phyloP scores from a whole-genome alignment of 92 coral and sea anemone species.

The Montipora capitata region DNA sequence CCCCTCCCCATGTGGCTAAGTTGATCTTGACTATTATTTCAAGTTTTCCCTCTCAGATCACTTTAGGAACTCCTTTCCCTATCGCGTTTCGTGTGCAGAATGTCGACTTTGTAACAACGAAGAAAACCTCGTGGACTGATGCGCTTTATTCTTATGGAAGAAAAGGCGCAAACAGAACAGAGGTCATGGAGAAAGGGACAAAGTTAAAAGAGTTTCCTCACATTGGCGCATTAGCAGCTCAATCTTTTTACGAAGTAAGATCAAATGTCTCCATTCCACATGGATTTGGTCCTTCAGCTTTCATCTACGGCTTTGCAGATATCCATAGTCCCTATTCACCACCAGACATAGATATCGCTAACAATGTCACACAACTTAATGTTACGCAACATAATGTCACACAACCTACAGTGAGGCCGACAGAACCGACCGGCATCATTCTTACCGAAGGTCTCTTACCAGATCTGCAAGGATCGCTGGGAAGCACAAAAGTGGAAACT shows the following conservation, averaged over 20 bases:
- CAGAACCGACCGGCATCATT: constrained; percentile 11
- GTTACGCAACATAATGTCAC: no score
- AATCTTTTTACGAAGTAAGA: constrained; percentile 48
- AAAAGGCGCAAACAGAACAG: constrained; percentile 44
- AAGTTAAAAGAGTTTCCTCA: constrained; percentile 66
- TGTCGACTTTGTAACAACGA: constrained; percentile 53
- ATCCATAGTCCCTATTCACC: constrained; percentile 51
- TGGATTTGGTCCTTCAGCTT: constrained; percentile 33
- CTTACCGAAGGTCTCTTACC: constrained; percentile 72
- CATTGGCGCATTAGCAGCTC: constrained; percentile 69
- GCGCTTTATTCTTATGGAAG: constrained; percentile 63
- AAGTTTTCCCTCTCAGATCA: constrained; percentile 56
- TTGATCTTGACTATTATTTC: constrained; percentile 57
- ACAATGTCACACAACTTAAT: no score
- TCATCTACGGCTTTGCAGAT: constrained; percentile 72
- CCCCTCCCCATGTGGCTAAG: constrained; percentile 46
- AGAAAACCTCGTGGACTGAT: constrained; percentile 77
- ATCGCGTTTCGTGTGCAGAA: constrained; percentile 66
- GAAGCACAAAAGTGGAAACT: constrained; percentile 29
- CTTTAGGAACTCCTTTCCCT: constrained; percentile 58
- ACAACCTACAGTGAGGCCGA: constrained; percentile 35
- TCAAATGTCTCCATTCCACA: constrained; percentile 48
- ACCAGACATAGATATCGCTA: not conserved
- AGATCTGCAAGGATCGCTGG: constrained; percentile 74
- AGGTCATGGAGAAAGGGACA: constrained; percentile 53